Evolutionary conservation across 2,888 invertebrate genomes (phyloP).

Genomic region (Ligdia adustata): DNA sequence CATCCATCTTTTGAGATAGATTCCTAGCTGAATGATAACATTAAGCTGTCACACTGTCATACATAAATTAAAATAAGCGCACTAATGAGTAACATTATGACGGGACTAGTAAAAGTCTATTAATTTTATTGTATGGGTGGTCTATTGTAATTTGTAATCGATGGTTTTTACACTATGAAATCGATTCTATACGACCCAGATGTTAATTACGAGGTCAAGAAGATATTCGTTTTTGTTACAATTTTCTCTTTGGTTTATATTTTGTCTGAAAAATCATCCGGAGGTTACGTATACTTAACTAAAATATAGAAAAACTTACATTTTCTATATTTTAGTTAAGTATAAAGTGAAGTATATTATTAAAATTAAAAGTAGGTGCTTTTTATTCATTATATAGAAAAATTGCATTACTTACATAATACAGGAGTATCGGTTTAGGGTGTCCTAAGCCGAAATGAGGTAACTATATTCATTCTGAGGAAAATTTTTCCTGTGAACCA

Average conservation of each 20-base stretch:
- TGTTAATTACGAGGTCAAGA: constrained; percentile 23
- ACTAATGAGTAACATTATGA: constrained; percentile 76
- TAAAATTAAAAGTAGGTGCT: too few species aligned
- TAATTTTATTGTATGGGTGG: constrained; percentile 61
- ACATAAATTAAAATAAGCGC: constrained; percentile 63
- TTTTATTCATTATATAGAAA: too few species aligned
- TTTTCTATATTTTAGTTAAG: too few species aligned
- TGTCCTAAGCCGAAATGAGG: too few species aligned
- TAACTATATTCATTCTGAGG: too few species aligned
- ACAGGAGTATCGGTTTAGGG: too few species aligned
- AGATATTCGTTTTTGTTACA: constrained; percentile 14
- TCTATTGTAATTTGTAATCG: constrained; percentile 38
- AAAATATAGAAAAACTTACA: too few species aligned
- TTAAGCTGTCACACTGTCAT: constrained; percentile 53
- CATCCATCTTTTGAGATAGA: constrained; percentile 27
- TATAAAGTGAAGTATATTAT: too few species aligned
- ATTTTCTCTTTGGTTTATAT: neutral
- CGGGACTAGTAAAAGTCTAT: constrained; percentile 57
- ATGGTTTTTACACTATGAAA: constrained; percentile 28
- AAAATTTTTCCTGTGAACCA: too few species aligned
- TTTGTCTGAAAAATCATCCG: too few species aligned
- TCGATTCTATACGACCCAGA: constrained; percentile 31
- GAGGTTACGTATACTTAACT: too few species aligned
- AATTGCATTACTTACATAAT: too few species aligned
- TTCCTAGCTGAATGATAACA: constrained; percentile 31